Evolutionary conservation across 2,797 vertebrate genomes (phyloP).

Genomic region (Prionace glauca): DNA sequence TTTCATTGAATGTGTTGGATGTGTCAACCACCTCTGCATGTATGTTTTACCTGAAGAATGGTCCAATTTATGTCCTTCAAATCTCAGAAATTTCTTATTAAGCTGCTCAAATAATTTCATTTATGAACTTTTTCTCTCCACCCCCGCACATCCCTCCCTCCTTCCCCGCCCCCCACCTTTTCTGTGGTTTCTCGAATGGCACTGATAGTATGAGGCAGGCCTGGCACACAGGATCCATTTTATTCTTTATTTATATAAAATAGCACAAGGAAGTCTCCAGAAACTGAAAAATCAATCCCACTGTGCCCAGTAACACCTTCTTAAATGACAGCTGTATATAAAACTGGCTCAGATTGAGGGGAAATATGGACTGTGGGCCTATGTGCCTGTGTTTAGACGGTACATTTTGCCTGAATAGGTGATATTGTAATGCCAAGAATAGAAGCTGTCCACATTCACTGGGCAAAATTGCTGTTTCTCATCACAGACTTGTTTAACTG

Average conservation of each 20-base stretch:
- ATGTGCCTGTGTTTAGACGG: not conserved
- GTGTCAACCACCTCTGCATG: not conserved
- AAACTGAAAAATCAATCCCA: slow-evolving; percentile 30
- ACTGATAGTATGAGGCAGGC: not conserved
- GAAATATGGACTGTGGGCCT: slow-evolving; percentile 20
- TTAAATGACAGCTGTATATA: slow-evolving; percentile 30
- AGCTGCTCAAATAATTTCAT: not conserved
- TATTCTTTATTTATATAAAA: slow-evolving; percentile 37
- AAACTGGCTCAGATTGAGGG: not conserved
- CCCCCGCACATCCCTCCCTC: too few relatives aligned
- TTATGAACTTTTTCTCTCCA: not conserved
- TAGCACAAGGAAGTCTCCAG: slow-evolving; percentile 30
- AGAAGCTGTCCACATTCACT: not conserved
- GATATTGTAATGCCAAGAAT: not conserved
- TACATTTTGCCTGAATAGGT: slow-evolving; percentile 1
- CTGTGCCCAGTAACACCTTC: slow-evolving; percentile 39
- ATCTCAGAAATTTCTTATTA: not conserved
- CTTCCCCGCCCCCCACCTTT: not conserved
- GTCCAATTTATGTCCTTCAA: not conserved
- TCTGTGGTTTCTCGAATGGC: slow-evolving; percentile 21
- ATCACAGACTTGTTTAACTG: not conserved
- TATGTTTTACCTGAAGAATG: not conserved
- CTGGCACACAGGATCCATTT: slow-evolving; percentile 32
- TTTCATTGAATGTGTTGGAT: not conserved
- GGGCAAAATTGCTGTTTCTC: not conserved